Percentiles rank a stretch among this genome's conserved stretches.
Conservation (phyloP, 2,797 vertebrate genomes). For the Babyrousa celebensis region DNA sequence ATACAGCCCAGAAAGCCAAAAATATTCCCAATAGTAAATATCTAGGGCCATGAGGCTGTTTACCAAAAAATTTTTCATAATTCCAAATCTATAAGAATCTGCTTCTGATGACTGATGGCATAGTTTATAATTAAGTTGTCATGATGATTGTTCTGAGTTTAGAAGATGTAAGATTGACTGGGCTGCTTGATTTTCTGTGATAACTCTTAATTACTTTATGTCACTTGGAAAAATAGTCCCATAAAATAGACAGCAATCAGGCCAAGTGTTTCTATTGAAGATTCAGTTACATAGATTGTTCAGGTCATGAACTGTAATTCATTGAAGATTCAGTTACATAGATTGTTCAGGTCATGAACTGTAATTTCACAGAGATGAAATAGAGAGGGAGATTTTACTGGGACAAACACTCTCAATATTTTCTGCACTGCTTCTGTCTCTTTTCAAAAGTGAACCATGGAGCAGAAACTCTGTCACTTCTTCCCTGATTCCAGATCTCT, state of each 20-base stretch:
- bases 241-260: conserved; percentile 60
- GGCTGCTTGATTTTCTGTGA: conserved; percentile 62
- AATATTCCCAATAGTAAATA: not conserved
- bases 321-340: conserved; percentile 20
- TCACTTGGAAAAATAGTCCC: conserved; percentile 73
- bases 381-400: conserved; percentile 49
- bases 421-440: conserved; percentile 18
- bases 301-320: conserved; percentile 61
- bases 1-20: conserved; percentile 30
- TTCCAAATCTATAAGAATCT: not conserved
- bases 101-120: not conserved
- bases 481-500: conserved; percentile 42
- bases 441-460: conserved; percentile 42
- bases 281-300: not conserved
- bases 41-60: not conserved
- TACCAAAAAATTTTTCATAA: not conserved
- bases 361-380: conserved; percentile 57
- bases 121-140: conserved; percentile 45
- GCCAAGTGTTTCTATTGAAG: conserved; percentile 56
- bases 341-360: conserved; percentile 49
- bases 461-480: not conserved
- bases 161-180: conserved; percentile 63
- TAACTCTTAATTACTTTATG: conserved; percentile 79
- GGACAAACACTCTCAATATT: conserved; percentile 62
- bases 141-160: conserved; percentile 13